These are phyloP conservation scores for Alectoris magna DNA, from an alignment of 2,797 vertebrate species.

Conservation along the genomic window DNA sequence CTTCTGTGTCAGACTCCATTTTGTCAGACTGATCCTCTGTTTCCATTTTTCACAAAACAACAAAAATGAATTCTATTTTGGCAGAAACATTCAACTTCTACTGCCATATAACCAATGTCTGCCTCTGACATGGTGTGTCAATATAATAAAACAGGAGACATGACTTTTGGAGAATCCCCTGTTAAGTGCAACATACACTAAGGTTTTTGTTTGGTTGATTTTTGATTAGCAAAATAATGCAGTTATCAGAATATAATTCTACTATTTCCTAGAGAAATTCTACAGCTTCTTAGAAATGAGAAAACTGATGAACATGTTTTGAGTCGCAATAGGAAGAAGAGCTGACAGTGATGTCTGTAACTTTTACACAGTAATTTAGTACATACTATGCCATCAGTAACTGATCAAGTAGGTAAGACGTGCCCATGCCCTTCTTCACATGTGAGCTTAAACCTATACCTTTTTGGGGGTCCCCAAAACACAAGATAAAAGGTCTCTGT, in stretches of 20 bases:
- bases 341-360: not conserved
- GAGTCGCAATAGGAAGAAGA: not conserved
- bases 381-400: rapidly evolving
- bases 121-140: too few species aligned
- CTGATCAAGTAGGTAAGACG: not conserved
- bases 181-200: not conserved
- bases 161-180: too few species aligned
- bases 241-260: not conserved
- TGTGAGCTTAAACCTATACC: not conserved
- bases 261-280: rapidly evolving
- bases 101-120: too few species aligned
- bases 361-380: not conserved
- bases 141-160: too few species aligned
- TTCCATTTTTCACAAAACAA: too few species aligned
- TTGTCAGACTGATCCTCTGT: too few species aligned
- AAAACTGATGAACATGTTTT: not conserved
- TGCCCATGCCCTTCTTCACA: not conserved
- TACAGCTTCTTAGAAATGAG: not conserved
- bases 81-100: too few species aligned
- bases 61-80: too few species aligned
- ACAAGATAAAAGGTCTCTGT: not conserved
- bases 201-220: not conserved
- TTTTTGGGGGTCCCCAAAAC: not conserved
- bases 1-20: too few species aligned
- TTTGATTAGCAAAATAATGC: not conserved